Evolutionary conservation across 2,888 invertebrate species (phyloP).

Genomic region (Orchesella flavescens): DNA sequence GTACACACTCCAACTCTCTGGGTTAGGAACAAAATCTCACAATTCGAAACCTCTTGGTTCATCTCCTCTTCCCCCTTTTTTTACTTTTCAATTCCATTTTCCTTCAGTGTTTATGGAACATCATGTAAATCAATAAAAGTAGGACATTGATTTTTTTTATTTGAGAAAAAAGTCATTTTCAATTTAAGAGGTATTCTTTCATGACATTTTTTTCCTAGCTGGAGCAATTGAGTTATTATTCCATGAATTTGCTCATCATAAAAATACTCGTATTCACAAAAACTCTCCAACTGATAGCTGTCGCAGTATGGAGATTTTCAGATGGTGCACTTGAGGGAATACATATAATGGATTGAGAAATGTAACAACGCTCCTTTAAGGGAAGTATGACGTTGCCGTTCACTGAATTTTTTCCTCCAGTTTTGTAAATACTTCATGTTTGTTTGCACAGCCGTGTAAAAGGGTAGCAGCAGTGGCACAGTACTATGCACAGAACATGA

Average conservation of each 20-base stretch:
- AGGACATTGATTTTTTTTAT: conserved; percentile 26
- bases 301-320: too few relatives aligned
- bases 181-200: conserved; percentile 26
- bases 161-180: conserved; percentile 34
- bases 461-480: too few relatives aligned
- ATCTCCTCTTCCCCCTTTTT: conserved; percentile 14
- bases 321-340: too few relatives aligned
- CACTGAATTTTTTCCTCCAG: too few relatives aligned
- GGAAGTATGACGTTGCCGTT: too few relatives aligned
- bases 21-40: conserved; percentile 38
- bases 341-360: too few relatives aligned
- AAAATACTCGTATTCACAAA: too few relatives aligned
- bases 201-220: background rate
- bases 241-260: background rate
- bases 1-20: background rate
- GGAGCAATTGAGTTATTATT: background rate
- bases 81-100: background rate
- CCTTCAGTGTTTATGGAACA: conserved; percentile 39
- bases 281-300: too few relatives aligned
- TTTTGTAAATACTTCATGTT: too few relatives aligned
- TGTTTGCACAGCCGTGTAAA: too few relatives aligned
- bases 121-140: conserved; percentile 58
- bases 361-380: too few relatives aligned
- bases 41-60: conserved; percentile 38
- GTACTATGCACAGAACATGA: too few relatives aligned